Conservation (phyloP, 2,797 vertebrate genomes). For the Paramormyrops hopkinsi region DNA sequence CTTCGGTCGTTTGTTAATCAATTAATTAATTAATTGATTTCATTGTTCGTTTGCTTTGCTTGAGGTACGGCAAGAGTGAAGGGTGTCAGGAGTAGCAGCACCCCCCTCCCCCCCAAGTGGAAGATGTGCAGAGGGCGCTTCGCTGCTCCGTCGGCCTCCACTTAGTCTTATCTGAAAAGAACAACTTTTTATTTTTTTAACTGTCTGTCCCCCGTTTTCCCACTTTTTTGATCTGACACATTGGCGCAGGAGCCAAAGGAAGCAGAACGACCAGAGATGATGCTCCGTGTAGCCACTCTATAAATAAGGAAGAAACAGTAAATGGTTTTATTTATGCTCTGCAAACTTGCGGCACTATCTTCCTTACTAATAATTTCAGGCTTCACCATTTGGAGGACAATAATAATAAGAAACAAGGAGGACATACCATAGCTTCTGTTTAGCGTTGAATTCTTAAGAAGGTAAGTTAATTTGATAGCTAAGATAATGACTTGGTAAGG, state of each 20-base stretch:
- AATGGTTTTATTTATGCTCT: neutral
- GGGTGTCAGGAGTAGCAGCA: neutral
- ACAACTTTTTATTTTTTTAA: neutral
- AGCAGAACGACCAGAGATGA: neutral
- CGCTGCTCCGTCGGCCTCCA: neutral
- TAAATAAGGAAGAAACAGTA: slow-evolving; percentile 19
- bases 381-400: neutral
- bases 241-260: neutral
- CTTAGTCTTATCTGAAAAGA: slow-evolving; percentile 4
- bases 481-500: neutral
- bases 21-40: neutral
- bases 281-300: slow-evolving; percentile 2
- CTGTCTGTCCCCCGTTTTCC: neutral
- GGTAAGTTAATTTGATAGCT: neutral
- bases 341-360: neutral
- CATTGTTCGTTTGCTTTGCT: neutral
- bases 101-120: neutral
- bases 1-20: neutral
- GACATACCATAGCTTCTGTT: neutral
- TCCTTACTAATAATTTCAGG: neutral
- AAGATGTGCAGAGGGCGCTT: neutral
- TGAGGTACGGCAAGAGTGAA: neutral
- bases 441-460: neutral
- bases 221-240: neutral
- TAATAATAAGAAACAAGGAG: neutral